These are phyloP conservation scores for Synaphobranchus kaupii DNA, from an alignment of 2,797 vertebrate species.

Conservation along the genomic window DNA sequence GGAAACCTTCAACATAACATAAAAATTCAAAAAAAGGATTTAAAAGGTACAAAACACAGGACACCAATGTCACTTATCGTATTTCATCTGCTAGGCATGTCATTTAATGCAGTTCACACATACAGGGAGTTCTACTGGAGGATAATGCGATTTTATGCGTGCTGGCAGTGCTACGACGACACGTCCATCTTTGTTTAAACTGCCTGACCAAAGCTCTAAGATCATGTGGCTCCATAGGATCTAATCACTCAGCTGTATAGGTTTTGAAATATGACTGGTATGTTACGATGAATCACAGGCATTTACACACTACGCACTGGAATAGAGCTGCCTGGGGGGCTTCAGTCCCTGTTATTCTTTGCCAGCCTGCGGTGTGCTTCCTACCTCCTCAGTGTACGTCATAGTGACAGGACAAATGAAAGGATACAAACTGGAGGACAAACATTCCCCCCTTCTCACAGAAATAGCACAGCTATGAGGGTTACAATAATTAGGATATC, in stretches of 20 bases:
- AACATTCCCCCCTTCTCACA: background rate
- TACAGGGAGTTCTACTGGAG: background rate
- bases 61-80: background rate
- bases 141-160: conserved; percentile 13
- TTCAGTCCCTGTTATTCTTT: background rate
- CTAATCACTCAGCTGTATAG: conserved; percentile 22
- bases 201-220: conserved; percentile 15
- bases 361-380: background rate
- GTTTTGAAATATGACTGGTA: conserved; percentile 25
- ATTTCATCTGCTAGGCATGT: background rate
- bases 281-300: conserved; percentile 8
- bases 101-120: background rate
- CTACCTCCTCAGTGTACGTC: conserved; percentile 15
- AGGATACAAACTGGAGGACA: background rate
- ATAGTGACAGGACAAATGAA: background rate
- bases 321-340: conserved; percentile 8
- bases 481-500: background rate
- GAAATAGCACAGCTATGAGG: background rate
- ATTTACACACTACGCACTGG: background rate
- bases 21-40: too few species aligned
- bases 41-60: background rate
- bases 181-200: background rate
- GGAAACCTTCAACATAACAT: background rate
- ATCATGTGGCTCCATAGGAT: background rate
- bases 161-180: background rate